Evolutionary conservation across 1,140 invertebrate genomes (phyloP).

Genomic region (Manduca sexta): DNA sequence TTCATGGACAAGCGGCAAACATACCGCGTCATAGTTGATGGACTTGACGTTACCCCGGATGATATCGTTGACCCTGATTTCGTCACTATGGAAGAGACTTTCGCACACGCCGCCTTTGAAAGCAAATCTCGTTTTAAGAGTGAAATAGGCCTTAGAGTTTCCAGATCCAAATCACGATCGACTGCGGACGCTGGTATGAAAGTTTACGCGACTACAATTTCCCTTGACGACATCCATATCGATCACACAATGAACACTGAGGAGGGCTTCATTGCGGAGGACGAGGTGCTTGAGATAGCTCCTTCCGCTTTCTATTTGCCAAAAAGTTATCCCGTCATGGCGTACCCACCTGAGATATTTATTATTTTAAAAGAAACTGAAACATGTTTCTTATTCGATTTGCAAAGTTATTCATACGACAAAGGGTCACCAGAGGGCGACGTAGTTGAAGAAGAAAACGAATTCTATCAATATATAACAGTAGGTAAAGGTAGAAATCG

Average conservation of each 20-base stretch:
- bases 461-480: slow-evolving; percentile 78
- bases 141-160: slow-evolving; percentile 29
- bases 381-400: slow-evolving; percentile 77
- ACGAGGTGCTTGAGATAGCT: slow-evolving; percentile 47
- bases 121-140: slow-evolving; percentile 30
- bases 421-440: slow-evolving; percentile 74
- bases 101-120: slow-evolving; percentile 50
- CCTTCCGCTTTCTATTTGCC: slow-evolving; percentile 70
- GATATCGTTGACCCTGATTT: slow-evolving; percentile 39
- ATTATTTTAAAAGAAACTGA: slow-evolving; percentile 79
- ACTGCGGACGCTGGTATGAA: slow-evolving; percentile 35
- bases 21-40: slow-evolving; percentile 32
- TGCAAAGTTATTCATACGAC: slow-evolving; percentile 76
- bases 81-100: slow-evolving; percentile 40
- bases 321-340: slow-evolving; percentile 43
- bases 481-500: slow-evolving; percentile 76
- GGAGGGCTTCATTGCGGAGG: slow-evolving; percentile 32
- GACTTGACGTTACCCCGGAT: slow-evolving; percentile 36
- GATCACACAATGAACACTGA: slow-evolving; percentile 61
- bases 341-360: slow-evolving; percentile 72
- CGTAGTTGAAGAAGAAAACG: slow-evolving; percentile 75
- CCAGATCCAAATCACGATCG: slow-evolving; percentile 26
- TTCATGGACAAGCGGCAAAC: slow-evolving; percentile 48
- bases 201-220: slow-evolving; percentile 58
- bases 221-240: slow-evolving; percentile 66